Evolutionary conservation across 1,140 invertebrate genomes (phyloP), one percentile per base, ranked within the genome.

Genomic region (silkworm (Bombyx mori)): DNA sequence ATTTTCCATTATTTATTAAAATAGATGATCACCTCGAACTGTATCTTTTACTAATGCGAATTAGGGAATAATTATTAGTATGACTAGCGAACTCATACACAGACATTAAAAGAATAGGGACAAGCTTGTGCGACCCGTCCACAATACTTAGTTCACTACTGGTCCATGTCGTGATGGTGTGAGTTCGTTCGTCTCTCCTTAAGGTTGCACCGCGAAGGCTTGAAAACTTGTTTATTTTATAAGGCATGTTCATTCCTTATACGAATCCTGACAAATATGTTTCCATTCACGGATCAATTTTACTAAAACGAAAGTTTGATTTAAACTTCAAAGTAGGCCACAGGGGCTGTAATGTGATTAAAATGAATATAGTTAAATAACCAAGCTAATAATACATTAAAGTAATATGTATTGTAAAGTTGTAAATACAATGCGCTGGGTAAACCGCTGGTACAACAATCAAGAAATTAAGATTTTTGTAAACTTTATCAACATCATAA

Each of bases 211-310:
- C 59, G 81, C 82, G 82, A 85, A 76, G 69, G 69, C 68, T 77
- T 75, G 66, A 80, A 58, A 80, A 77, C 78, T 73, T 80, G 78
- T 80, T 82, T 79, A 78, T 79, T 74, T 35, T 82, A 75, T 82
- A 81, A 77, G 78, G 82, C 72, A 77, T 73, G 56, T 65, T 65
- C 46, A 62, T 44, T 56, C 79, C 78, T 62, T 78, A 69, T 71
- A 79, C 64, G 75, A 77, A 53, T 54, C 53, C 58, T 60, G 61
- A 77, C 73, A 69, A 77, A 79, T 76, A 73, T 68, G 71, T 68
- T 67, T 63, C 73, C 75, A 76, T 79, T 78, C 70, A 77, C 75
- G 77, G 76, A 76, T 77, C 65, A 68, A 64, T 77, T 79, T 77
- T 74, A 62, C 59, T 69, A 66, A 69, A 52, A 68, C 59, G 56